A percentile compares a stretch with the other conserved stretches of the same genome.
Evolutionary conservation across 2,888 invertebrate genomes (phyloP).

Genomic region (Hydraecia micacea): DNA sequence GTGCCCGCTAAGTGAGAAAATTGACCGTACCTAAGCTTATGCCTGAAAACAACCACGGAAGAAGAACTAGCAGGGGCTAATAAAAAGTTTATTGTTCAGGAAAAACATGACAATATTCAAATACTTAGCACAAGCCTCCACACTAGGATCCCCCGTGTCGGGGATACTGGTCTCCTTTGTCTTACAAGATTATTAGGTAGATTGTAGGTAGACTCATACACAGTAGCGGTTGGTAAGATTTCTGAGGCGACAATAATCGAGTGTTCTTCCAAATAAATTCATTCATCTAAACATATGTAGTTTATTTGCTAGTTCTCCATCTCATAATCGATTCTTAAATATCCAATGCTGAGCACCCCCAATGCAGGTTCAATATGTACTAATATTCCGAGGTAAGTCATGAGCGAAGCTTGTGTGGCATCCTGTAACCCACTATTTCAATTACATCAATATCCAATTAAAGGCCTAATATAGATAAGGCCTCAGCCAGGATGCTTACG

Average conservation of each 20-base stretch:
- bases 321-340: not conserved
- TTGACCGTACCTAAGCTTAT: not conserved
- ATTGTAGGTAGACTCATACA: too few relatives aligned
- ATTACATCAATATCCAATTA: constrained; percentile 33
- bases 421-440: not conserved
- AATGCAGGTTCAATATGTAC: not conserved
- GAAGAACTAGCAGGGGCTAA: too few relatives aligned
- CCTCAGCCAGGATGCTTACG: not conserved
- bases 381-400: constrained; percentile 11
- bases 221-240: too few relatives aligned
- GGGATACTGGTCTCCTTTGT: too few relatives aligned
- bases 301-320: not conserved
- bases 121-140: too few relatives aligned
- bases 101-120: too few relatives aligned
- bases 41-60: not conserved
- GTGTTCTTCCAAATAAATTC: too few relatives aligned
- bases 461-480: constrained; percentile 9
- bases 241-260: too few relatives aligned
- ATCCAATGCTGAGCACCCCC: not conserved
- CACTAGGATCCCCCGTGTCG: too few relatives aligned
- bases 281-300: too few relatives aligned
- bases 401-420: not conserved
- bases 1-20: not conserved
- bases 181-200: too few relatives aligned
- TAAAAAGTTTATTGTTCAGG: too few relatives aligned